These are phyloP conservation scores for Nephrotoma flavescens DNA, from an alignment of 2,888 invertebrate genomes.

Conservation along the genomic window DNA sequence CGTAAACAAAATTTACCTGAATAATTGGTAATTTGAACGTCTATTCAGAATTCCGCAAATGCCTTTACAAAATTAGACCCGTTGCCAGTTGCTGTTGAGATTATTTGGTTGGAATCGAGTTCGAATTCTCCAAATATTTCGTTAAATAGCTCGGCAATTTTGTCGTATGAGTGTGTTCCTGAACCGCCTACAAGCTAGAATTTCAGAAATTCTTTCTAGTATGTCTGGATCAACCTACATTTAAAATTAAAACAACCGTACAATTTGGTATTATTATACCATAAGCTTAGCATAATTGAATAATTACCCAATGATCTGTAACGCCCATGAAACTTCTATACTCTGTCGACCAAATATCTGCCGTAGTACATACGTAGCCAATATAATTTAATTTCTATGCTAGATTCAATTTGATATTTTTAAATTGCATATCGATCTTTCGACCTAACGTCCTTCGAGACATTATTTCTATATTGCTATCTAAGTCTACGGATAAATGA, in stretches of 20 bases:
- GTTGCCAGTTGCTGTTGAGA: background rate
- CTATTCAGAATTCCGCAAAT: background rate
- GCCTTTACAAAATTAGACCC: background rate
- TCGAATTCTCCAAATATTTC: background rate
- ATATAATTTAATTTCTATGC: background rate
- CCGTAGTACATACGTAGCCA: background rate
- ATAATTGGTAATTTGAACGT: background rate
- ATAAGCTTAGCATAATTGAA: background rate
- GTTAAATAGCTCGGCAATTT: too few species aligned
- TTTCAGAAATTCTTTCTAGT: background rate
- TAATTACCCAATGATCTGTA: background rate
- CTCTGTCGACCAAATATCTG: background rate
- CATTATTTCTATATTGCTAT: background rate
- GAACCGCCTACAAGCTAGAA: background rate
- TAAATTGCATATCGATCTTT: too few species aligned
- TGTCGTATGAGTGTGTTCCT: too few species aligned
- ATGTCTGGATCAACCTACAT: background rate
- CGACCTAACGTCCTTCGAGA: background rate
- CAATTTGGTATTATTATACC: too few species aligned
- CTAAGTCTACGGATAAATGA: background rate
- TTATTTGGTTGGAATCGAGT: background rate
- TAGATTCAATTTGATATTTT: too few species aligned
- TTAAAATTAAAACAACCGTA: too few species aligned
- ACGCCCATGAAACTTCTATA: background rate
- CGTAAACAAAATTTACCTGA: background rate